These are phyloP conservation scores for Hemithea aestivaria DNA, from an alignment of 2,888 invertebrate genomes.

Conservation along the genomic window DNA sequence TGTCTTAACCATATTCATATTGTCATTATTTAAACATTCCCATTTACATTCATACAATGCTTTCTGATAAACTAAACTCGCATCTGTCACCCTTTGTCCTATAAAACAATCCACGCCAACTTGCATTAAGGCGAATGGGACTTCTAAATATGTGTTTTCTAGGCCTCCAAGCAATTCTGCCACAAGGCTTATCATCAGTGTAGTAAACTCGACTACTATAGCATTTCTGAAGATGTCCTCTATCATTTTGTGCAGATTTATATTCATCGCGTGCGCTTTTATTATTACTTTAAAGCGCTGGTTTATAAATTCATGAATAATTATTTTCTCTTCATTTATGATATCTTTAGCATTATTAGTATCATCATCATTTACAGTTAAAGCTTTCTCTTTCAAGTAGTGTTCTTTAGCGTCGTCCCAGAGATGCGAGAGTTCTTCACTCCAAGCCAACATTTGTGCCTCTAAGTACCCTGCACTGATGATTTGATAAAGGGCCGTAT, in stretches of 20 bases:
- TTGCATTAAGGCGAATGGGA: slow-evolving; percentile 45
- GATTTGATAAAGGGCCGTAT: slow-evolving; percentile 31
- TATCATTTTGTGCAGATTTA: slow-evolving; percentile 32
- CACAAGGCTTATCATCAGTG: slow-evolving; percentile 39
- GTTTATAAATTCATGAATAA: slow-evolving; percentile 25
- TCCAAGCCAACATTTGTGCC: slow-evolving; percentile 45
- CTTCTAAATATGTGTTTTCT: slow-evolving; percentile 42
- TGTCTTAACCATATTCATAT: slow-evolving; percentile 28
- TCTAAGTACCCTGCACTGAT: slow-evolving; percentile 43
- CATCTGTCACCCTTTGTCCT: slow-evolving; percentile 38
- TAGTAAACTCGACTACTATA: slow-evolving; percentile 40
- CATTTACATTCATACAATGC: slow-evolving; percentile 40
- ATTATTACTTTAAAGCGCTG: slow-evolving; percentile 33
- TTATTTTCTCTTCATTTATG: too few species aligned
- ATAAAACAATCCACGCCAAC: slow-evolving; percentile 38
- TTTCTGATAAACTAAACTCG: slow-evolving; percentile 30
- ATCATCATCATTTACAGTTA: too few species aligned
- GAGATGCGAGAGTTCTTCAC: slow-evolving; percentile 42
- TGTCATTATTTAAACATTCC: slow-evolving; percentile 35
- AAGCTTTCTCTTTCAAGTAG: slow-evolving; percentile 19
- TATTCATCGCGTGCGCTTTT: slow-evolving; percentile 34
- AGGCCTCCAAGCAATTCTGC: slow-evolving; percentile 46
- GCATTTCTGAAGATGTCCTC: slow-evolving; percentile 39
- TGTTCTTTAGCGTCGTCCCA: slow-evolving; percentile 43
- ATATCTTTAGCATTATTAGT: too few species aligned